Conservation (phyloP, 2,113 vertebrate genomes). For the Calidris pugnax region DNA sequence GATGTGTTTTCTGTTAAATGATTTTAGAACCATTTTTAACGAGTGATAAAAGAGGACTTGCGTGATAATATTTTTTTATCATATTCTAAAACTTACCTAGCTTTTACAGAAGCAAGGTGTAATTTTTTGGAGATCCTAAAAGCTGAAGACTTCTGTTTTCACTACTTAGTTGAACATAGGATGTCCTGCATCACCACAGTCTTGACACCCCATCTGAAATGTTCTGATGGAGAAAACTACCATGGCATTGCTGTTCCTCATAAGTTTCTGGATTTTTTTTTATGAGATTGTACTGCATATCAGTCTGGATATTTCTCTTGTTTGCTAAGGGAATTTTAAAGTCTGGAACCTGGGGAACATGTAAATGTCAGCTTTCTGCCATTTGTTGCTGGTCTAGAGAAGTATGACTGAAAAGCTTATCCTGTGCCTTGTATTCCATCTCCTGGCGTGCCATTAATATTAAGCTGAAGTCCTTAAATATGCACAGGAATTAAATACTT, state of each 20-base stretch:
- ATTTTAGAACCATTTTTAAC: neutral
- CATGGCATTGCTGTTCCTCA: neutral
- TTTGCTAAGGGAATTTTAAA: neutral
- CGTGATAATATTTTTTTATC: neutral
- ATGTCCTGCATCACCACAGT: neutral
- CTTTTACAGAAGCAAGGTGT: neutral
- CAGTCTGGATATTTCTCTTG: neutral
- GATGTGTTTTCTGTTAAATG: neutral
- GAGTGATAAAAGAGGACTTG: neutral
- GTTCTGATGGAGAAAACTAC: neutral
- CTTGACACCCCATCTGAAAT: neutral
- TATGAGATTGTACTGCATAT: neutral
- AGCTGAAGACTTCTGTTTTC: neutral
- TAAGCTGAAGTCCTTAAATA: neutral
- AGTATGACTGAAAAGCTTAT: neutral
- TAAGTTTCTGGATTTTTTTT: neutral
- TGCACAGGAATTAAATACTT: neutral
- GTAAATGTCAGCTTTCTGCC: neutral
- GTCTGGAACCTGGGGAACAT: neutral
- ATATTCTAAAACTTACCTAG: neutral
- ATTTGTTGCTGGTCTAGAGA: neutral
- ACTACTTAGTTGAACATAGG: neutral
- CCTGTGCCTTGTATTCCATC: neutral
- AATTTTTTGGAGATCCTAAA: neutral
- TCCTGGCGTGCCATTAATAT: neutral